A percentile compares a stretch with the other conserved stretches of the same genome.
phyloP scores from a whole-genome alignment of 2,113 vertebrate species.

The Lagopus muta region DNA sequence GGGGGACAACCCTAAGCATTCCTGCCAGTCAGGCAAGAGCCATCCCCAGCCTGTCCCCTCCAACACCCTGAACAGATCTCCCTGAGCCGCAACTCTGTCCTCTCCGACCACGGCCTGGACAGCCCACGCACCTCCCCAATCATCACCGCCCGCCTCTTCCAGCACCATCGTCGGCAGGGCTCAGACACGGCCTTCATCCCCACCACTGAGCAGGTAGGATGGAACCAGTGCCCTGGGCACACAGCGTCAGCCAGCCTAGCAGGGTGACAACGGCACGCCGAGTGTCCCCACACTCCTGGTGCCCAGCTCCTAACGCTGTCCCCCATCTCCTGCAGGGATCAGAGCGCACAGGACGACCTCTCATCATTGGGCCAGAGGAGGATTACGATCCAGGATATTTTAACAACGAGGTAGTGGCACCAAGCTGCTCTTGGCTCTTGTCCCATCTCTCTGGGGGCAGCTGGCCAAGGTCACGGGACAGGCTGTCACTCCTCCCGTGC shows the following conservation, averaged over 20 bases:
- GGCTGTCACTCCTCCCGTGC: background rate
- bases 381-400: conserved; percentile 86
- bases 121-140: conserved; percentile 90
- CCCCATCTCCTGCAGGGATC: conserved; percentile 33
- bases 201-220: conserved; percentile 78
- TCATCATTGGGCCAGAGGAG: conserved; percentile 93
- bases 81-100: conserved; percentile 70
- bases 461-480: background rate
- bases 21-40: accelerated
- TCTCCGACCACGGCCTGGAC: conserved; percentile 74
- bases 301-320: background rate
- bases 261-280: too few species aligned
- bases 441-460: background rate
- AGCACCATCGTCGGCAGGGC: conserved; percentile 80
- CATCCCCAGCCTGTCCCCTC: accelerated
- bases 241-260: background rate
- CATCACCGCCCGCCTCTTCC: conserved; percentile 68
- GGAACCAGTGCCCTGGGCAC: background rate
- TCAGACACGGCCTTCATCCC: conserved; percentile 71
- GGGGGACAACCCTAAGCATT: accelerated
- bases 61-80: conserved; percentile 2
- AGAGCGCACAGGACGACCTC: conserved; percentile 67
- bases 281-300: background rate
- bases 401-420: conserved; percentile 72
- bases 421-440: background rate